These are phyloP conservation scores for Drosophila histrio DNA, from an alignment of 2,888 invertebrate genomes.

Conservation along the genomic window DNA sequence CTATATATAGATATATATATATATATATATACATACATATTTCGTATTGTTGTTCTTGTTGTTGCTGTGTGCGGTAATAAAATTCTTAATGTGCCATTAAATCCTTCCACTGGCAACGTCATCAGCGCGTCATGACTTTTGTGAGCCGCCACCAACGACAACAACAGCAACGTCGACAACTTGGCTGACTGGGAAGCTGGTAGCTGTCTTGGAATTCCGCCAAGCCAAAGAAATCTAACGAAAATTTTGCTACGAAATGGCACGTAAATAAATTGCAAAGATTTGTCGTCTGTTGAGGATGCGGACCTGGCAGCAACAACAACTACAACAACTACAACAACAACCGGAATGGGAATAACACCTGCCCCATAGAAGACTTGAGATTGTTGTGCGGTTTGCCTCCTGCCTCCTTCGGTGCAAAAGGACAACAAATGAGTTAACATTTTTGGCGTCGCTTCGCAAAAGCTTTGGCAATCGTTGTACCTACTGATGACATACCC, in stretches of 20 bases:
- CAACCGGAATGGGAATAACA: slow-evolving; percentile 16
- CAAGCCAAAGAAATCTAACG: slow-evolving; percentile 73
- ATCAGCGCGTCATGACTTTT: slow-evolving; percentile 76
- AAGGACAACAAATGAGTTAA: slow-evolving; percentile 75
- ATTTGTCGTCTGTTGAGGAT: slow-evolving; percentile 69
- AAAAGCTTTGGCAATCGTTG: slow-evolving; percentile 55
- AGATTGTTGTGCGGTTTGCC: slow-evolving; percentile 19
- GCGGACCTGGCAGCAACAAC: slow-evolving; percentile 39
- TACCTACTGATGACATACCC: slow-evolving; percentile 37
- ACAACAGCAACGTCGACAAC: slow-evolving; percentile 34
- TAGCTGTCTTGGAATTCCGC: slow-evolving; percentile 72
- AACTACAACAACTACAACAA: slow-evolving; percentile 7
- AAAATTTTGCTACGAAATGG: slow-evolving; percentile 75
- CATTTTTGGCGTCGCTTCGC: slow-evolving; percentile 65
- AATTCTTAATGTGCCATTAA: slow-evolving; percentile 84
- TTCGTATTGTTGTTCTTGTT: slow-evolving; percentile 24
- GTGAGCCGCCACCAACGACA: slow-evolving; percentile 56
- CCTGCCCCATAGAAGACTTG: slow-evolving; percentile 14
- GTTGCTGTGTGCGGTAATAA: slow-evolving; percentile 78
- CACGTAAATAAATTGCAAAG: slow-evolving; percentile 80
- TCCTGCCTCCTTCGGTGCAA: slow-evolving; percentile 21
- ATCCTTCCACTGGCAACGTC: slow-evolving; percentile 80
- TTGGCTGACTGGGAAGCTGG: slow-evolving; percentile 23
- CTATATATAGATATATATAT: not conserved
- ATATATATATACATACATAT: slow-evolving; percentile 16